Conservation (phyloP, 2,888 invertebrate genomes). For the Agriopis aurantiaria region DNA sequence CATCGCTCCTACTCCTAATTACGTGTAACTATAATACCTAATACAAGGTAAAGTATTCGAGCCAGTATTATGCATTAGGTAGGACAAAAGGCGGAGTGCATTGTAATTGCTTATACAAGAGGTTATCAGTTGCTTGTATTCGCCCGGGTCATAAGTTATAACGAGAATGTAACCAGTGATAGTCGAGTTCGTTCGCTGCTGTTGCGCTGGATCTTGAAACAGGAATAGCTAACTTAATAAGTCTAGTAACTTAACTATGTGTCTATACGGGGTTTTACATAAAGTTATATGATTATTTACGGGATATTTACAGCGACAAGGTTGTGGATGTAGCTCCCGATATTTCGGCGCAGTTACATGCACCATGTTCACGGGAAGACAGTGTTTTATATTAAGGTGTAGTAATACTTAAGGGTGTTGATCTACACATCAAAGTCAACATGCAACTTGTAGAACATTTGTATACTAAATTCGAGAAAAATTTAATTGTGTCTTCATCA, state of each 20-base stretch:
- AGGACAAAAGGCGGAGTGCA: conserved; percentile 54
- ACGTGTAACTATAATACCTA: not conserved
- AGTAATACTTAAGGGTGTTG: too few species aligned
- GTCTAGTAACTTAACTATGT: not conserved
- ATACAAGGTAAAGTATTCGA: not conserved
- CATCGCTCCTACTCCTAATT: too few species aligned
- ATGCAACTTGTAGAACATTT: too few species aligned
- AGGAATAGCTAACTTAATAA: not conserved
- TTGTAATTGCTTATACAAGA: conserved; percentile 60
- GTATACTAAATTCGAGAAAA: too few species aligned
- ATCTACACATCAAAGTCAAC: too few species aligned
- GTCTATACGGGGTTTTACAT: not conserved
- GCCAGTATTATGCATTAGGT: conserved; percentile 16
- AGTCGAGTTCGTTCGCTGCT: conserved; percentile 6
- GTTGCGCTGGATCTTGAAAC: conserved; percentile 5
- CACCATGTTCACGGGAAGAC: too few species aligned
- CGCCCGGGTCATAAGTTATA: conserved; percentile 49
- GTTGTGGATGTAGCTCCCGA: too few species aligned
- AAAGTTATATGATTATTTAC: too few species aligned
- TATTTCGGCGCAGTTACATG: too few species aligned
- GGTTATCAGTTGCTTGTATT: conserved; percentile 54
- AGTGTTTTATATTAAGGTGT: too few species aligned
- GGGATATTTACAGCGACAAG: too few species aligned
- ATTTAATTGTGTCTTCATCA: too few species aligned
- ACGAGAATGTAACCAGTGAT: conserved; percentile 46